Evolutionary conservation across 2,888 invertebrate genomes (phyloP).

Genomic region (Thelaira solivaga): DNA sequence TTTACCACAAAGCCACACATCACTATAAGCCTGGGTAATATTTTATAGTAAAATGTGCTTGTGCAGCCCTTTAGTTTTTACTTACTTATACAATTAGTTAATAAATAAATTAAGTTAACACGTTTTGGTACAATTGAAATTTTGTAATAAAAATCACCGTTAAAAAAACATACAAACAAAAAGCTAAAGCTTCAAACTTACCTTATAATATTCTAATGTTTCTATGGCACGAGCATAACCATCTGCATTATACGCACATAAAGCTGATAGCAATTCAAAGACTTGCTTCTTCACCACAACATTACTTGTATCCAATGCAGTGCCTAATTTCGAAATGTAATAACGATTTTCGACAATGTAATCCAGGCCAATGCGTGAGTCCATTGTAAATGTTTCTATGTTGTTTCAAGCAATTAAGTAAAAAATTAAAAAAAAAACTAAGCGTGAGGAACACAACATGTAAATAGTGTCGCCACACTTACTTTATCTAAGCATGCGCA

Average conservation of each 20-base stretch:
- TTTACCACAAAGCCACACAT: too few species aligned
- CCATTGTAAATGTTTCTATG: constrained; percentile 80
- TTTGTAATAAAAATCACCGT: neutral
- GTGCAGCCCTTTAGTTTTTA: too few species aligned
- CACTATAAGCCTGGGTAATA: too few species aligned
- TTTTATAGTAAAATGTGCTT: too few species aligned
- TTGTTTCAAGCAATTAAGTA: too few species aligned
- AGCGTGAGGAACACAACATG: neutral
- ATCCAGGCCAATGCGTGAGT: constrained; percentile 94
- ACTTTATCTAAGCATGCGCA: neutral
- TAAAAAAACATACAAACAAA: neutral
- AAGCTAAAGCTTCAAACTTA: constrained; percentile 78
- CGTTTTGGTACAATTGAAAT: too few species aligned
- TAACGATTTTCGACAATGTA: constrained; percentile 96
- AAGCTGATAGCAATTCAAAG: constrained; percentile 94
- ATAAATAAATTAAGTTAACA: neutral
- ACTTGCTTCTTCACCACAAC: constrained; percentile 97
- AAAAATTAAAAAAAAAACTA: too few species aligned
- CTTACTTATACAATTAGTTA: too few species aligned
- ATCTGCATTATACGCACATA: constrained; percentile 95
- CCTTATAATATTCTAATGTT: constrained; percentile 95
- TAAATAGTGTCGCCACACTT: constrained; percentile 44
- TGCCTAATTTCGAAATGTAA: constrained; percentile 92
- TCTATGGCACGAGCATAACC: constrained; percentile 92
- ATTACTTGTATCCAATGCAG: constrained; percentile 94